A percentile compares a stretch with the other conserved stretches of the same genome.
Conservation (phyloP, 2,797 vertebrate species). For the Girardinus metallicus region DNA sequence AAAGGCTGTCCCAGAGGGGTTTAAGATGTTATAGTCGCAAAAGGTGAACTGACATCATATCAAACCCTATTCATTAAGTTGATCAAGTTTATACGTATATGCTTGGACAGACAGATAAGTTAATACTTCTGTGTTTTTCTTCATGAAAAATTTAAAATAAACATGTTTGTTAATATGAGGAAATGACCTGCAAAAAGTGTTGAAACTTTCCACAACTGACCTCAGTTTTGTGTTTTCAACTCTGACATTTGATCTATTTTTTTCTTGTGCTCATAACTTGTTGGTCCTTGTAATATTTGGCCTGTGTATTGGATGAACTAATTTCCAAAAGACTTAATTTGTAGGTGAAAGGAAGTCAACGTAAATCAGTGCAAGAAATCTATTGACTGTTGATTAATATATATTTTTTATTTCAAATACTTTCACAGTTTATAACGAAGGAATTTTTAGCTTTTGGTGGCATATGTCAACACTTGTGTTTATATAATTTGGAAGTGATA, state of each 20-base stretch:
- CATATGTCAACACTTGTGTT: neutral
- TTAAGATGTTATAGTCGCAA: neutral
- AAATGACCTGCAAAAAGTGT: slow-evolving; percentile 20
- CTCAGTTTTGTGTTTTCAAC: slow-evolving; percentile 11
- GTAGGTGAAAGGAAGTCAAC: slow-evolving; percentile 24
- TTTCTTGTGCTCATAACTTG: slow-evolving; percentile 1
- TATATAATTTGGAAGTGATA: neutral
- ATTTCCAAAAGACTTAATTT: slow-evolving; percentile 28
- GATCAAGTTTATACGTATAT: neutral
- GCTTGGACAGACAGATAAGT: neutral
- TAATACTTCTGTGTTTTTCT: neutral
- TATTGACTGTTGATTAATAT: slow-evolving; percentile 41
- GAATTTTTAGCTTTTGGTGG: neutral
- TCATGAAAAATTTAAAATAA: neutral
- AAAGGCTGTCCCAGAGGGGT: neutral
- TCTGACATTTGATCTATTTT: neutral
- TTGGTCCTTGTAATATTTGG: slow-evolving; percentile 19
- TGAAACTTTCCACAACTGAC: neutral
- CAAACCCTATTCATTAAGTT: neutral
- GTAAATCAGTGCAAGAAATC: slow-evolving; percentile 41
- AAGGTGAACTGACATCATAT: neutral
- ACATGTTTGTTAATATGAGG: neutral
- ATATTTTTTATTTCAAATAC: slow-evolving; percentile 26
- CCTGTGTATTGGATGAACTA: slow-evolving; percentile 14
- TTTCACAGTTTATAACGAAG: neutral